Percentiles rank a stretch among this genome's conserved stretches.
phyloP scores from a whole-genome alignment of 1,140 invertebrate species.

The Hylyphantes graminicola region DNA sequence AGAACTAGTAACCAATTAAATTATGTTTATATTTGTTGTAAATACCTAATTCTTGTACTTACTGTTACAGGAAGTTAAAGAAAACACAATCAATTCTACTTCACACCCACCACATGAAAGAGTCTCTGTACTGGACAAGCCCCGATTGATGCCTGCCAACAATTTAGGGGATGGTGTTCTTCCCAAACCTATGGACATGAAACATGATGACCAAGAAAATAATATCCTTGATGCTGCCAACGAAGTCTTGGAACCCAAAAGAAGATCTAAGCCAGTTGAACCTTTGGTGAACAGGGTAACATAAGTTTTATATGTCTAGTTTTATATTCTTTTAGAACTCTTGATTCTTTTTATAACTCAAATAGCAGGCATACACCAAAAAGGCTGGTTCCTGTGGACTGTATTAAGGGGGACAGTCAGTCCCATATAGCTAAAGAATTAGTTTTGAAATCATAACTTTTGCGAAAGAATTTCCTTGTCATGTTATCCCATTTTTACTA shows the following conservation, averaged over 20 bases:
- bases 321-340: too few species aligned
- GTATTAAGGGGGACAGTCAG: too few species aligned
- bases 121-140: conserved; percentile 11
- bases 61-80: not conserved
- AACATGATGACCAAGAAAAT: not conserved
- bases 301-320: too few species aligned
- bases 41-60: not conserved
- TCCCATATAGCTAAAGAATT: too few species aligned
- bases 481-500: too few species aligned
- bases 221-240: conserved; percentile 36
- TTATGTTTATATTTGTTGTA: not conserved
- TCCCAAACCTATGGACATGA: conserved; percentile 33
- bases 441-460: too few species aligned
- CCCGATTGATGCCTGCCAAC: conserved; percentile 32
- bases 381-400: too few species aligned
- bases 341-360: not conserved
- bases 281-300: not conserved
- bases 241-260: conserved; percentile 33
- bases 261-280: not conserved
- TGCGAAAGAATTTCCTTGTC: too few species aligned
- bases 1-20: not conserved
- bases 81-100: not conserved
- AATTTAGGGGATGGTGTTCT: conserved; percentile 47
- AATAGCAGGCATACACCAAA: too few species aligned
- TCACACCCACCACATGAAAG: conserved; percentile 1